Conservation (phyloP, 2,888 invertebrate genomes). For the Leptura quadrifasciata region DNA sequence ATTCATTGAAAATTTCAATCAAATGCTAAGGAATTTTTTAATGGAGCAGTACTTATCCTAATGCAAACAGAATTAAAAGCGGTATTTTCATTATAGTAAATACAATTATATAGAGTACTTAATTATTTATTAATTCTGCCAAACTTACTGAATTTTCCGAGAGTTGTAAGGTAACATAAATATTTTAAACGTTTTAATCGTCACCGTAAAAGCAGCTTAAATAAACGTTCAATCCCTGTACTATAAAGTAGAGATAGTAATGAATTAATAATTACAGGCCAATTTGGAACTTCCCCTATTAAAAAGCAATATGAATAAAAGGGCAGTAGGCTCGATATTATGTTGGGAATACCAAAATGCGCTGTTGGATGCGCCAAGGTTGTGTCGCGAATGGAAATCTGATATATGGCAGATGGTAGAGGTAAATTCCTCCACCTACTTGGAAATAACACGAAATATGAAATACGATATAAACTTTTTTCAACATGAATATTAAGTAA, state of each 20-base stretch:
- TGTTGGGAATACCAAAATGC: background rate
- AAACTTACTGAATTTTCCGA: background rate
- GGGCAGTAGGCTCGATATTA: slow-evolving; percentile 1
- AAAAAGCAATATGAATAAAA: background rate
- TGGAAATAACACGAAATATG: too few relatives aligned
- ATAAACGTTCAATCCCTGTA: background rate
- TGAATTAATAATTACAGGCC: background rate
- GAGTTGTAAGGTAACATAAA: background rate
- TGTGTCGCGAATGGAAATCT: background rate
- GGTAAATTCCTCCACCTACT: slow-evolving; percentile 1
- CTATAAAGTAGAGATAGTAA: background rate
- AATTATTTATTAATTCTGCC: background rate
- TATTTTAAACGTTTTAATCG: background rate
- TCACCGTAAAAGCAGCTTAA: background rate
- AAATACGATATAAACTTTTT: too few relatives aligned
- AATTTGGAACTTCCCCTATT: background rate
- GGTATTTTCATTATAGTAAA: too few relatives aligned
- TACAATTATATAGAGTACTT: too few relatives aligned
- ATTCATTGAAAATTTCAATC: too few relatives aligned
- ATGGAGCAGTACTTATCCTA: too few relatives aligned
- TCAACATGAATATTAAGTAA: too few relatives aligned
- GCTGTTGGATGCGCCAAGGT: background rate
- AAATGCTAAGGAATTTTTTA: too few relatives aligned
- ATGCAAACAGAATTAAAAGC: too few relatives aligned
- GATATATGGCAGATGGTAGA: slow-evolving; percentile 3